Evolutionary conservation across 2,888 invertebrate genomes (phyloP), one percentile per base, ranked within the genome.

Genomic region (Brenthis hecate): DNA sequence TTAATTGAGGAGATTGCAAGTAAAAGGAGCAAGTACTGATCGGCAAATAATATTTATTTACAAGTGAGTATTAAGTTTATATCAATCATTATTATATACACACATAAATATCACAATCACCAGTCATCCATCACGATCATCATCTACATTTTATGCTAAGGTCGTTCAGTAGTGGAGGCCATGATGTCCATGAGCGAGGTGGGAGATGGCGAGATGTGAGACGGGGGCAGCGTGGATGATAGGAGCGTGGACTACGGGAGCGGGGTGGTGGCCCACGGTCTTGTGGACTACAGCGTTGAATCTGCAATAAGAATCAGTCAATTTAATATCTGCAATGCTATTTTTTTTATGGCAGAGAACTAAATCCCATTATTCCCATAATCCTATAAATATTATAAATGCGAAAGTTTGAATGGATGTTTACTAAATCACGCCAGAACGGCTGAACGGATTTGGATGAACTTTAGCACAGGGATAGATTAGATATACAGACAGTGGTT

Each of bases 201-300:
- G 65, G 16, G 69, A 69, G 60, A 86, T 84, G 67, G 84, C 84
- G 65, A 81, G 78, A 75, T 84, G 81, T 74, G 79, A 79, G 55
- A 84, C 11, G 72, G 87, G 87, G 48, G 86, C 84, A 66, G 84
- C 83, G 80, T 87, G 86, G 66, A 80, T 78, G 16, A 87, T 64
- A 70, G 86, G 87, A 66, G 87, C 85, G 76, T 88, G 86, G 43
- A 82, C 84, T 13, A 89, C 82, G 56, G 89, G 86, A 68, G 90
- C 89, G 77, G 90, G 91, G 84, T 92, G 92, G 81, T 91, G 91
- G 57, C 91, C 92, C 66, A 89, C 84, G 77, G 90, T 91, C 85
- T 92, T 92, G 87, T 91, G 91, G 73, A 92, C 92, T n/a, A 93
- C 91, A 13, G 93, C 93, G 89, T 93, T 92, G 89, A 93, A 93